Evolutionary conservation across 2,888 invertebrate species (phyloP).

Genomic region (Tinea pellionella): DNA sequence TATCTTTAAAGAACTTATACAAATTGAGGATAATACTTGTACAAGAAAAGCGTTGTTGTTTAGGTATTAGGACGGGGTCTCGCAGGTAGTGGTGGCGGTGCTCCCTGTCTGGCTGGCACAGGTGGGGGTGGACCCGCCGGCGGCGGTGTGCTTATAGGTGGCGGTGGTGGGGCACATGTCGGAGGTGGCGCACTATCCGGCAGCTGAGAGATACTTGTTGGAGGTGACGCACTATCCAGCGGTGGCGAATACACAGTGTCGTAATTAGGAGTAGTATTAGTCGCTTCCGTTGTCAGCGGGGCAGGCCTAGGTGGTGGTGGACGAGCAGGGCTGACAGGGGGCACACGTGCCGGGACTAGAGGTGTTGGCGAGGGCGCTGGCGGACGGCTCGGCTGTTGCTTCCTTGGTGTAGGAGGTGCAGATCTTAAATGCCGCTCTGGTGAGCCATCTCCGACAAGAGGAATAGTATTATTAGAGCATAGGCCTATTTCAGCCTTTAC

Average conservation of each 20-base stretch:
- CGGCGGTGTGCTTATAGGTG: conserved; percentile 45
- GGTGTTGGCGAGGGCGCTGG: conserved; percentile 71
- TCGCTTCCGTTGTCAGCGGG: conserved; percentile 63
- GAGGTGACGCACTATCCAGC: conserved; percentile 71
- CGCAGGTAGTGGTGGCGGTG: conserved; percentile 76
- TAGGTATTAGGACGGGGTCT: conserved; percentile 39
- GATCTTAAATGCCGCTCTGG: conserved; percentile 48
- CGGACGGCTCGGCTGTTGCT: conserved; percentile 70
- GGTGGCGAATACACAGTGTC: conserved; percentile 56
- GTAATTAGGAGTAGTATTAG: conserved; percentile 34
- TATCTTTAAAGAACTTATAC: not conserved
- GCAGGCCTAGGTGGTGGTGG: conserved; percentile 72
- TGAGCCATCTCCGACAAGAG: conserved; percentile 70
- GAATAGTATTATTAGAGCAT: conserved; percentile 86
- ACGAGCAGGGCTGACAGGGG: conserved; percentile 61
- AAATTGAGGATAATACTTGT: too few relatives aligned
- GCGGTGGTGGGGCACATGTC: conserved; percentile 72
- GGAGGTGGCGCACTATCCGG: conserved; percentile 73
- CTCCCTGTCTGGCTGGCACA: conserved; percentile 69
- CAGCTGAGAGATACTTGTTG: conserved; percentile 73
- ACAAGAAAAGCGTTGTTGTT: too few relatives aligned
- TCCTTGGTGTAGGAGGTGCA: conserved; percentile 58
- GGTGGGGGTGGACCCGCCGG: conserved; percentile 40
- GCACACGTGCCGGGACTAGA: conserved; percentile 51
- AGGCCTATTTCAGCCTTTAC: conserved; percentile 86